A percentile compares a stretch with the other conserved stretches of the same genome.
These are phyloP conservation scores for Plestiodon gilberti DNA, from an alignment of 2,113 vertebrate genomes.

Conservation along the genomic window DNA sequence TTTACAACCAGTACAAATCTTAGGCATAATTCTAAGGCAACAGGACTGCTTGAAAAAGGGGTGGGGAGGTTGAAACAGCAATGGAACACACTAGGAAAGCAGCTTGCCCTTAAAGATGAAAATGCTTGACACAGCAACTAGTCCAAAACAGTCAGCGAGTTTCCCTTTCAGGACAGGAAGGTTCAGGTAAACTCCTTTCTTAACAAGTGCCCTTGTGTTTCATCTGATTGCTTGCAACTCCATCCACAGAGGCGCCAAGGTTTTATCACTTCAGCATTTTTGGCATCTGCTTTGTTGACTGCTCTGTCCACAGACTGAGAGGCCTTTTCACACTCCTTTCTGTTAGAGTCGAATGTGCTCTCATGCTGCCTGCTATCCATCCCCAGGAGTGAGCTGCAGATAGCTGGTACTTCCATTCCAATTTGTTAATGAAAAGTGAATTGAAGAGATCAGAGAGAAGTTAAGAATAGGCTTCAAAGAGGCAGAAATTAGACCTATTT, in stretches of 20 bases:
- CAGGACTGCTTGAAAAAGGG: slow-evolving; percentile 30
- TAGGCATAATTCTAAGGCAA: no score
- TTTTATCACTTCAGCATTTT: slow-evolving; percentile 61
- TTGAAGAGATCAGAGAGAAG: background rate
- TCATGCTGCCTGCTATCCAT: background rate
- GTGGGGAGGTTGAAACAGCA: background rate
- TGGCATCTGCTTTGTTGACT: slow-evolving; percentile 38
- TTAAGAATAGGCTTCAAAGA: background rate
- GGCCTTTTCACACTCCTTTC: slow-evolving; percentile 42
- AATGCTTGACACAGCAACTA: slow-evolving; percentile 26
- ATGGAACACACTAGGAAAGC: background rate
- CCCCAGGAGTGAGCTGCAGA: background rate
- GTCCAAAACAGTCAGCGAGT: slow-evolving; percentile 1
- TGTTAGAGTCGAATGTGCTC: slow-evolving; percentile 23
- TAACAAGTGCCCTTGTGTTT: slow-evolving; percentile 37
- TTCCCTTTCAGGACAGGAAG: slow-evolving; percentile 55
- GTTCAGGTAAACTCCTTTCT: background rate
- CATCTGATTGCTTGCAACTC: slow-evolving; percentile 51
- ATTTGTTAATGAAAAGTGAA: background rate
- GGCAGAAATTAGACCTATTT: background rate
- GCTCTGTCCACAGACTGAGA: slow-evolving; percentile 13
- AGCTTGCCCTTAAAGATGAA: slow-evolving; percentile 15
- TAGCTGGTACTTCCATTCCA: background rate
- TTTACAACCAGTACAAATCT: no score
- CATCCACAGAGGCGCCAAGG: slow-evolving; percentile 44